Evolutionary conservation across 2,113 vertebrate genomes (phyloP).

Genomic region (Perca schrenkii): DNA sequence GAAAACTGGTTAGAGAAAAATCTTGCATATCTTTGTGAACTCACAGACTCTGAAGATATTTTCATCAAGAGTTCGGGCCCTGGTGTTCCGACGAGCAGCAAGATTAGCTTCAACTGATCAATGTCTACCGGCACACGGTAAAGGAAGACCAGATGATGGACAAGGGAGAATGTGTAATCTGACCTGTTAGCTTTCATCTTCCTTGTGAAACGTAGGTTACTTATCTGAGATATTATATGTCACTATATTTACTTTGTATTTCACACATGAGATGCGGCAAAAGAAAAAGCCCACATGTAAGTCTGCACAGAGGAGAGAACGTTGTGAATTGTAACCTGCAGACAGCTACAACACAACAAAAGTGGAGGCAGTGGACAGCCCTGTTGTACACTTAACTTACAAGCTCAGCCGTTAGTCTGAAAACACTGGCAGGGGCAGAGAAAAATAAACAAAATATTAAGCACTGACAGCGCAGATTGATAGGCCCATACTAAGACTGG

Average conservation of each 20-base stretch:
- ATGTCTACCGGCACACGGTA: constrained; percentile 96
- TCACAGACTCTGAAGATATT: constrained; percentile 99
- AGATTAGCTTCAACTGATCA: constrained; percentile 99
- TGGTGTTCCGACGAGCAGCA: constrained; percentile 98
- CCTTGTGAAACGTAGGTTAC: constrained; percentile 13
- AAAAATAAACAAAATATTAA: constrained; percentile 17
- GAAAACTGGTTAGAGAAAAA: constrained; percentile 59
- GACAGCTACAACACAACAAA: constrained; percentile 13
- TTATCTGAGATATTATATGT: constrained; percentile 14
- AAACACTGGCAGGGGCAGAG: constrained; percentile 9
- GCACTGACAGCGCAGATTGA: constrained; percentile 11
- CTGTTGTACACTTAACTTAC: neutral
- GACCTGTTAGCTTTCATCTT: constrained; percentile 21
- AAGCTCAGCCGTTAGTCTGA: constrained; percentile 34
- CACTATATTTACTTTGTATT: constrained; percentile 17
- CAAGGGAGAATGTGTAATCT: constrained; percentile 14
- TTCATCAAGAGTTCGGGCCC: constrained; percentile 98
- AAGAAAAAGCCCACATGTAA: neutral
- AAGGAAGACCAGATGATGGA: constrained; percentile 91
- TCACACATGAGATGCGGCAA: constrained; percentile 11
- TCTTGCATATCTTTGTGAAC: constrained; percentile 87
- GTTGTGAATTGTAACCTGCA: neutral
- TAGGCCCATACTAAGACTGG: neutral
- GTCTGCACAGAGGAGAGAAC: constrained; percentile 4
- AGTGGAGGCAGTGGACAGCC: neutral